A percentile compares a stretch with the other conserved stretches of the same genome.
Evolutionary conservation across 2,113 vertebrate genomes (phyloP).

Genomic region (Dermatemys mawii): DNA sequence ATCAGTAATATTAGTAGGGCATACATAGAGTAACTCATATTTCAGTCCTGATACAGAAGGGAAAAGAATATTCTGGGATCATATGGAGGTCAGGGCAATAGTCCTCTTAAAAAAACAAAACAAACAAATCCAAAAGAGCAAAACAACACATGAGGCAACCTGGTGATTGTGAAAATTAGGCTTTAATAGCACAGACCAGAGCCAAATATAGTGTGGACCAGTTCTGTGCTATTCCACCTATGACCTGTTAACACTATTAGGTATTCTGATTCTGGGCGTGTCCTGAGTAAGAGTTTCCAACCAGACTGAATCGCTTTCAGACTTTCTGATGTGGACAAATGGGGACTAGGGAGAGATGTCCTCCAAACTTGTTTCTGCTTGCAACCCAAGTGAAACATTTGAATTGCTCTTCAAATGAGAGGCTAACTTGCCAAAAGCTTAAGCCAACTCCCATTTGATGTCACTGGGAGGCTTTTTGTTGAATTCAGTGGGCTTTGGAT

Average conservation of each 20-base stretch:
- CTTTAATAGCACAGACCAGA: background rate
- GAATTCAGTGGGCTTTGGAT: background rate
- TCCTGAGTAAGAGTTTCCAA: background rate
- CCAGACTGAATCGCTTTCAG: background rate
- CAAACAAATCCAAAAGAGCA: background rate
- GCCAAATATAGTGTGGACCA: background rate
- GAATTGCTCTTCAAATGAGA: background rate
- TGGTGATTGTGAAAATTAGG: background rate
- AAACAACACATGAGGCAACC: background rate
- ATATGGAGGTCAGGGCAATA: background rate
- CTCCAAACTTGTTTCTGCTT: background rate
- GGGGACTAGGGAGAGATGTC: background rate
- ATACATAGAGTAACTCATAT: background rate
- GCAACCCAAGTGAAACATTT: background rate
- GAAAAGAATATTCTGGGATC: background rate
- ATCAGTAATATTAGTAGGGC: background rate
- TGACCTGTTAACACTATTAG: background rate
- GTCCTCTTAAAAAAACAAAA: background rate
- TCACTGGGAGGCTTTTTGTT: background rate
- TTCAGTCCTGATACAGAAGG: background rate
- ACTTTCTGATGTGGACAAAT: background rate
- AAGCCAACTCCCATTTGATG: background rate
- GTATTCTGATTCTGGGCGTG: background rate
- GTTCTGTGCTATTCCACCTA: accelerated
- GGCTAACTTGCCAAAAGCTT: background rate